Percentiles rank a stretch among this genome's conserved stretches.
These are phyloP conservation scores for Ciconia maguari DNA, from an alignment of 2,113 vertebrate species.

Conservation along the genomic window DNA sequence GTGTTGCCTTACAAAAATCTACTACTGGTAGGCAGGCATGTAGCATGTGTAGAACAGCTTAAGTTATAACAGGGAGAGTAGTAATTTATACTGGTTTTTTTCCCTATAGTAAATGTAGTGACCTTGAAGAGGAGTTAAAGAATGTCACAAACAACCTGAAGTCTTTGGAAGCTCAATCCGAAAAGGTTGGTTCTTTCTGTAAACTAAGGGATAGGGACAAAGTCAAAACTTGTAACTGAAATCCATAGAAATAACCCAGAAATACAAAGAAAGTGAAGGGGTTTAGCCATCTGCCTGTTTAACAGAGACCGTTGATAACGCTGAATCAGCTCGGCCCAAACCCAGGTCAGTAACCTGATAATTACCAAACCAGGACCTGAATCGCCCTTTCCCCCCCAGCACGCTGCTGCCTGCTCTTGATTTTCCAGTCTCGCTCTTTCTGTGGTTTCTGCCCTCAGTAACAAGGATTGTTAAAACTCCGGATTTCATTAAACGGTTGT, in stretches of 20 bases:
- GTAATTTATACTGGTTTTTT: background rate
- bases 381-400: background rate
- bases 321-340: background rate
- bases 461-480: background rate
- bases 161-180: slow-evolving; percentile 95
- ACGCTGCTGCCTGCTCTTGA: background rate
- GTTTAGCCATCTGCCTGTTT: background rate
- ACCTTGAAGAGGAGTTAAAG: slow-evolving; percentile 95
- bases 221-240: background rate
- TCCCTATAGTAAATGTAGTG: slow-evolving; percentile 84
- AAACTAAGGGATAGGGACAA: background rate
- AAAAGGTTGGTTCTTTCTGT: slow-evolving; percentile 80
- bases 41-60: background rate
- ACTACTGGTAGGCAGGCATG: background rate
- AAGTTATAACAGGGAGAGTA: background rate
- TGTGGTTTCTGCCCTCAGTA: background rate
- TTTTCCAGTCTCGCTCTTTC: background rate
- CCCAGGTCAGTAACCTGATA: background rate
- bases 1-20: background rate
- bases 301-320: background rate
- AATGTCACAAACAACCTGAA: slow-evolving; percentile 98
- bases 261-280: background rate
- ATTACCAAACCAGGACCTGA: background rate
- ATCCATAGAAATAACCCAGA: background rate
- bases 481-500: background rate